Evolutionary conservation across 92 coral and sea anemone species (phyloP), one percentile per base, ranked within the genome.

Genomic region (Epizoanthus rinbou): DNA sequence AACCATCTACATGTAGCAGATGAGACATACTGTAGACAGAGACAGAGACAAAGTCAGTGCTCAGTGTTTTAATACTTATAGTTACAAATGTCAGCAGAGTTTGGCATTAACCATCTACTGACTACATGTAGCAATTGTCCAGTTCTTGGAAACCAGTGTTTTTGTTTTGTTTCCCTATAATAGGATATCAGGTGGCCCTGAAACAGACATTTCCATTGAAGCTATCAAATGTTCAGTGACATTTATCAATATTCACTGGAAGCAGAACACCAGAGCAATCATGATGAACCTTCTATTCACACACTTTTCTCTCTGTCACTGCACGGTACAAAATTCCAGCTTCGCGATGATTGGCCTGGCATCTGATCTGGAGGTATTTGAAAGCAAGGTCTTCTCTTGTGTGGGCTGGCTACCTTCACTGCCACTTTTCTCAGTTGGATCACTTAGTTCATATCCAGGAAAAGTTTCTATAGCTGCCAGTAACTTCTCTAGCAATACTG

Each of bases 241-340:
- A 10, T 76, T 76, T 76, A 4, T 76, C 70, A 76, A 76, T 24
- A 19, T 76, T 76, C 82, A 76, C 57, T 76, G 82, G 82, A 76
- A 59, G 31, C 70, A 58, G 24, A 41, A 47, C 15, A n/a, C 54
- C 23, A 60, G 39, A 37, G 56, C 82, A 3, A 16, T 76, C 23
- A 31, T 60, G 82, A 15, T 59, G 57, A 60, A 76, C 43, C 14
- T 60, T 76, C 82, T 76, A 33, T 60, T 76, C 21, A 19, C 82
- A 39, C 59, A 22, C 25, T 57, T 59, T 56, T 76, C 82, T 33
- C 58, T 76, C 47, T 76, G 82, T 39, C 35, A 59, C 13, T 76
- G 82, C 39, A 60, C 82, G 28, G 82, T 76, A 19, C 69, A 60
- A 41, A 9, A 60, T 21, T 21, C 82, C n/a, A 76, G 70, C 19